phyloP scores from a whole-genome alignment of 2,888 invertebrate species.

The Patella caerulea region DNA sequence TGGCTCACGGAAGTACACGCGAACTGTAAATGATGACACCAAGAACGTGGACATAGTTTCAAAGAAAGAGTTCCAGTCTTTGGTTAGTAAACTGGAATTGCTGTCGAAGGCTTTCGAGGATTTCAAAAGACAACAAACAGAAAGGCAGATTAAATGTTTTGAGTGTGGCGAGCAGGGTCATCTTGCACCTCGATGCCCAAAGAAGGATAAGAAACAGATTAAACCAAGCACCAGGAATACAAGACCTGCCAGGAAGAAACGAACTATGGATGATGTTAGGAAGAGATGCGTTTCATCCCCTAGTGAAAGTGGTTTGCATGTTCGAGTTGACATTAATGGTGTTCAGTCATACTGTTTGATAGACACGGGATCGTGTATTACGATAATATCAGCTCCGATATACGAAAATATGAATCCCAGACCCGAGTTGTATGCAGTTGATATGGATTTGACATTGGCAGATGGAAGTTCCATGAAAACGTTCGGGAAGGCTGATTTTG shows the following conservation, averaged over 20 bases:
- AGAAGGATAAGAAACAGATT: not conserved
- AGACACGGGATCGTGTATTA: not conserved
- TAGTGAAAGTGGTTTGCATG: not conserved
- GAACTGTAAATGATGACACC: not conserved
- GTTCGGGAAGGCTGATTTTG: not conserved
- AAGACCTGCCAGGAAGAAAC: not conserved
- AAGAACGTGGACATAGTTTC: no score
- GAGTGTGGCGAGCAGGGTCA: not conserved
- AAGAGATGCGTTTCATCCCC: not conserved
- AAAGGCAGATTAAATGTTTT: not conserved
- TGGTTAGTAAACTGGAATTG: no score
- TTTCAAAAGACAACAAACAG: not conserved
- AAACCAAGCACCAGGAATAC: not conserved
- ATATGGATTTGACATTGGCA: not conserved
- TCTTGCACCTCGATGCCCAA: not conserved
- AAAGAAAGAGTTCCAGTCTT: no score
- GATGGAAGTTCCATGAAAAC: not conserved
- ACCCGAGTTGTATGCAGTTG: not conserved
- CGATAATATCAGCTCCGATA: not conserved
- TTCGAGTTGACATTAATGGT: not conserved
- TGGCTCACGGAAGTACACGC: not conserved
- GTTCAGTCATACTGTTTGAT: not conserved
- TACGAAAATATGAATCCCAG: not conserved
- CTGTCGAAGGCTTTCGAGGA: not conserved
- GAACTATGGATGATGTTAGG: not conserved